Conservation (phyloP, 2,113 vertebrate species). For the Ammospiza caudacuta region DNA sequence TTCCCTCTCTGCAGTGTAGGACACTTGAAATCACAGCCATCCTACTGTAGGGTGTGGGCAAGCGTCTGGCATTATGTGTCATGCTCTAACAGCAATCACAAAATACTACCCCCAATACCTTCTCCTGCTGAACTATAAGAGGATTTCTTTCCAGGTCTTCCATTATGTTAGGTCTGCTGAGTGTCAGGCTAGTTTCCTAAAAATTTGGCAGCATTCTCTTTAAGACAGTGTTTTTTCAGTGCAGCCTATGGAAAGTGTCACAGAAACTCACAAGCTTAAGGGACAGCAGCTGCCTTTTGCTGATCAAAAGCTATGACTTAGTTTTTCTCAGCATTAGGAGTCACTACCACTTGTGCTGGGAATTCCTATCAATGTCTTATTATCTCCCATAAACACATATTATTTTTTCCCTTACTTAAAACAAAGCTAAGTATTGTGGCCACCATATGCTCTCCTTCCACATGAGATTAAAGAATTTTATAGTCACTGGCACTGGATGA, state of each 20-base stretch:
- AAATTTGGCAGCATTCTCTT: neutral
- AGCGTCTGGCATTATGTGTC: neutral
- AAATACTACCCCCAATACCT: neutral
- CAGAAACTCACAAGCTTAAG: neutral
- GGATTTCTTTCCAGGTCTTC: neutral
- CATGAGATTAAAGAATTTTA: neutral
- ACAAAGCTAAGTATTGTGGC: neutral
- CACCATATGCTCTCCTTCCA: neutral
- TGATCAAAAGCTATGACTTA: neutral
- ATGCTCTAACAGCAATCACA: neutral
- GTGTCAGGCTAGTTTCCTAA: neutral
- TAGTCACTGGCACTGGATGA: neutral
- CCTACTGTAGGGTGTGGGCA: neutral
- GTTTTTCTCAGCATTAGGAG: neutral
- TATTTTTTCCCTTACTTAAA: neutral
- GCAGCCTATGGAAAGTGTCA: neutral
- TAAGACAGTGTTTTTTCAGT: neutral
- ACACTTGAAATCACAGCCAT: neutral
- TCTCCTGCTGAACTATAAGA: neutral
- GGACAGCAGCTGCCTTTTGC: neutral
- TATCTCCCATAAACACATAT: neutral
- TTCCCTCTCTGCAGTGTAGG: too few relatives aligned
- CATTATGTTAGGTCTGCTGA: neutral
- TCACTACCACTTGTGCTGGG: neutral
- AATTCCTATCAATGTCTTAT: neutral